A percentile compares a stretch with the other conserved stretches of the same genome.
Conservation (phyloP, 2,888 invertebrate genomes). For the Drosophila parthenogenetica region DNA sequence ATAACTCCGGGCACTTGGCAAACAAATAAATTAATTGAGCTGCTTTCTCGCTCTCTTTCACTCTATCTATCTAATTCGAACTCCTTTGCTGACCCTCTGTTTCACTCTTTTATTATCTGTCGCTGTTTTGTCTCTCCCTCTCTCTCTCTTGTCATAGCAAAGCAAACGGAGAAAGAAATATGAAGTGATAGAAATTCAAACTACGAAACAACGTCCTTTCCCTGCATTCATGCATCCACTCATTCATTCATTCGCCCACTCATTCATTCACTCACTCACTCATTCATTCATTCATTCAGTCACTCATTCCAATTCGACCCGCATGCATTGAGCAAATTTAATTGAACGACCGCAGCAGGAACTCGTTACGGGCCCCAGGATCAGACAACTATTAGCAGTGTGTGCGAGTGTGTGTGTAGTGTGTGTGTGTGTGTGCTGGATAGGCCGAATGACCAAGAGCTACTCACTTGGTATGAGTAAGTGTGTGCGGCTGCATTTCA, state of each 20-base stretch:
- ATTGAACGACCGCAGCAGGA: constrained; percentile 72
- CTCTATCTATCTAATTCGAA: not conserved
- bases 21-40: constrained; percentile 80
- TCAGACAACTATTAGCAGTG: constrained; percentile 63
- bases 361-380: constrained; percentile 41
- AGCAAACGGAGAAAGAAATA: constrained; percentile 65
- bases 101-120: not conserved
- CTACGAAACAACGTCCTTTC: constrained; percentile 24
- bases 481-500: constrained; percentile 52
- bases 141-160: constrained; percentile 29
- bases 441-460: constrained; percentile 26
- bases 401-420: constrained; percentile 9
- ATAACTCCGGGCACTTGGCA: constrained; percentile 67
- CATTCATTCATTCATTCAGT: not conserved
- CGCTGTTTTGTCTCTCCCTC: not conserved
- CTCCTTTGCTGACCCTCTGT: not conserved
- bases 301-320: constrained; percentile 49
- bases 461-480: constrained; percentile 22
- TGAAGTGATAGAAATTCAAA: constrained; percentile 72
- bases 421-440: constrained; percentile 23
- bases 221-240: constrained; percentile 8
- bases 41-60: constrained; percentile 8
- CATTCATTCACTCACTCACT: not conserved
- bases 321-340: constrained; percentile 78
- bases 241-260: constrained; percentile 35